A percentile compares a stretch with the other conserved stretches of the same genome.
Evolutionary conservation across 2,113 vertebrate species (phyloP).

Genomic region (Crotalus tigris): DNA sequence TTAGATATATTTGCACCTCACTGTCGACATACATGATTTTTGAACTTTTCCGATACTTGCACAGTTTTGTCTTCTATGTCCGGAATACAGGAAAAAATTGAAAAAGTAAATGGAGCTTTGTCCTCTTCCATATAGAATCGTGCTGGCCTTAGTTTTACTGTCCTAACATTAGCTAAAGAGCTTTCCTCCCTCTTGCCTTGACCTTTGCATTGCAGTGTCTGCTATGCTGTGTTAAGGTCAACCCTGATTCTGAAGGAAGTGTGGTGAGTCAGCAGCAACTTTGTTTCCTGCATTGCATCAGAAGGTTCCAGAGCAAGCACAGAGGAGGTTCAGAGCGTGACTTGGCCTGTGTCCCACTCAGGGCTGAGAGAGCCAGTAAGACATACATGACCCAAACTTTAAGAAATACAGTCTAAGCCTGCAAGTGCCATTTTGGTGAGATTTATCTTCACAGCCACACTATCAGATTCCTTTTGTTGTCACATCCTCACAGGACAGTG

Average conservation of each 20-base stretch:
- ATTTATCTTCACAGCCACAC: neutral
- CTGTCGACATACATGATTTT: neutral
- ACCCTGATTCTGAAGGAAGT: constrained; percentile 19
- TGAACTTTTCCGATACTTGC: neutral
- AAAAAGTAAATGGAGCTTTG: neutral
- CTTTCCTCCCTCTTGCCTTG: neutral
- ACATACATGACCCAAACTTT: neutral
- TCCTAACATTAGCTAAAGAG: neutral
- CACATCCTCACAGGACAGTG: no score
- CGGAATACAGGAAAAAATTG: neutral
- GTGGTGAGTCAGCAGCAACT: constrained; percentile 22
- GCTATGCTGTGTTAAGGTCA: constrained; percentile 3
- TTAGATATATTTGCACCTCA: neutral
- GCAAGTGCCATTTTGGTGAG: neutral
- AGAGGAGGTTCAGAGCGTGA: neutral
- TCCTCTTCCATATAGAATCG: neutral
- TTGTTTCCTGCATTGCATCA: constrained; percentile 23
- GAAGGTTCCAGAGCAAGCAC: neutral
- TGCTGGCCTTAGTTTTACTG: neutral
- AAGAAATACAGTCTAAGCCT: neutral
- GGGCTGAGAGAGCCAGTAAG: neutral
- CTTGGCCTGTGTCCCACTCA: neutral
- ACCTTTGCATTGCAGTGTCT: neutral
- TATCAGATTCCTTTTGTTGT: neutral
- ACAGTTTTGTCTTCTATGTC: neutral